These are phyloP conservation scores for Porites lobata DNA, from an alignment of 92 coral and sea anemone species.

Conservation along the genomic window DNA sequence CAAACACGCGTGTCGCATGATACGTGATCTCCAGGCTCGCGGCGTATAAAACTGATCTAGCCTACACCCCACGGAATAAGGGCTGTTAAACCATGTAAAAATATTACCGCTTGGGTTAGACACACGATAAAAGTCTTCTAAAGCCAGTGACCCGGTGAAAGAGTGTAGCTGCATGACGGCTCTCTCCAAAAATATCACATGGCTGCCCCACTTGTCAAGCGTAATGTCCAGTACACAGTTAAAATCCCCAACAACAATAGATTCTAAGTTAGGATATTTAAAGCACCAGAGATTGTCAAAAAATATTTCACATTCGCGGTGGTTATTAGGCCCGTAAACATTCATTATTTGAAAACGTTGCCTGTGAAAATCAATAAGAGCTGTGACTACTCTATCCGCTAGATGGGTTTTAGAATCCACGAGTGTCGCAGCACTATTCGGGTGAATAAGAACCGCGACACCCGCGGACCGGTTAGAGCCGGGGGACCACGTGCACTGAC, in stretches of 20 bases:
- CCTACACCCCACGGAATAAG: conserved; percentile 12
- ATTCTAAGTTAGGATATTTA: background rate
- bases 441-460: conserved; percentile 12
- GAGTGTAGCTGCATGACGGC: background rate
- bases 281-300: background rate
- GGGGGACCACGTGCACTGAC: conserved; percentile 42
- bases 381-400: conserved; percentile 26
- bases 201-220: no score
- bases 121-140: no score
- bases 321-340: conserved; percentile 33
- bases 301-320: background rate
- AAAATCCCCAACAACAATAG: conserved; percentile 32
- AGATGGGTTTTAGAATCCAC: background rate
- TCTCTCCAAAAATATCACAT: background rate
- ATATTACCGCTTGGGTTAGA: no score
- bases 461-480: conserved; percentile 20
- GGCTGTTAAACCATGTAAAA: conserved; percentile 4
- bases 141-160: background rate
- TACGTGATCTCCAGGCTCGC: background rate
- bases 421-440: background rate
- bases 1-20: background rate
- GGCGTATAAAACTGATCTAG: conserved; percentile 23
- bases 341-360: background rate
- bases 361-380: background rate
- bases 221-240: conserved; percentile 7